These are phyloP conservation scores for Melanerpes formicivorus DNA, from an alignment of 2,113 vertebrate species.

Conservation along the genomic window DNA sequence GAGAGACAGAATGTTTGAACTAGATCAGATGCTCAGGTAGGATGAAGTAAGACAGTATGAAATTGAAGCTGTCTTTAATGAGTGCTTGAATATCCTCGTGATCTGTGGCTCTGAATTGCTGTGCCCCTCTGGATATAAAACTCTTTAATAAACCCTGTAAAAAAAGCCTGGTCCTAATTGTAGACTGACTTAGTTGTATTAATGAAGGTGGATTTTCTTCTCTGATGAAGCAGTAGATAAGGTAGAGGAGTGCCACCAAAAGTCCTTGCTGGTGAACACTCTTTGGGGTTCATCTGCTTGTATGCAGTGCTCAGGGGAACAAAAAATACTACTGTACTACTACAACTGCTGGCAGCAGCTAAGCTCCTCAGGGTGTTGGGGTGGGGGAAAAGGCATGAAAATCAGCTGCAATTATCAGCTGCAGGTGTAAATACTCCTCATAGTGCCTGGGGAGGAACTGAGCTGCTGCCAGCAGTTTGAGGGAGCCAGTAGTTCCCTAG, in stretches of 20 bases:
- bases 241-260: not conserved
- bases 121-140: not conserved
- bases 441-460: not conserved
- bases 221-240: not conserved
- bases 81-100: not conserved
- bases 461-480: not conserved
- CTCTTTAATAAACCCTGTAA: not conserved
- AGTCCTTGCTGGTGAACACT: not conserved
- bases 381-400: not conserved
- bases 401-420: not conserved
- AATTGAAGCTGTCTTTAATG: not conserved
- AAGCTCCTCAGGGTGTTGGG: not conserved
- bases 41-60: not conserved
- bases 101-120: not conserved
- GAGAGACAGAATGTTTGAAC: not conserved
- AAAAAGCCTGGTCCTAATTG: not conserved
- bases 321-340: not conserved
- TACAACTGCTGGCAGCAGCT: conserved; percentile 7
- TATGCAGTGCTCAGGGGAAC: not conserved
- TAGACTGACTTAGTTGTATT: not conserved
- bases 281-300: not conserved
- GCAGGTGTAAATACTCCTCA: not conserved
- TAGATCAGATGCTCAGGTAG: not conserved
- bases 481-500: not conserved
- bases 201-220: not conserved